Evolutionary conservation across 2,113 vertebrate species (phyloP), one percentile per base, ranked within the genome.

Genomic region (Parus major): DNA sequence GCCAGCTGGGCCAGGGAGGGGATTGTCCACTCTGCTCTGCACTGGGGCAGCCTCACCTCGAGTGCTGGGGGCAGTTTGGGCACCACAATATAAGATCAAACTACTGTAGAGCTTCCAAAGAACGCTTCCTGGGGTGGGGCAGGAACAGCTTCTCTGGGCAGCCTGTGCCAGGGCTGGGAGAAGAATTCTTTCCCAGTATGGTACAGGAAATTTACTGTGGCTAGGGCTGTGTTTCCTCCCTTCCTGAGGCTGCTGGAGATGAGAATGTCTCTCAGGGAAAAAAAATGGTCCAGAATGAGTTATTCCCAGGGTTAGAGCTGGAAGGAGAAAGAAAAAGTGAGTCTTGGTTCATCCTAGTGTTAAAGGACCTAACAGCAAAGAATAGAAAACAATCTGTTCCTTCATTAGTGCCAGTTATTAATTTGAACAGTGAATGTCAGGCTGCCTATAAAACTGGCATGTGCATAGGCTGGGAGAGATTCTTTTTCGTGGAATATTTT

Each of bases 1-100:
- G 16, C 20, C 12, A 5, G 7, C 29, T 0, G 1, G 14, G 46
- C 36, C 53, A 77, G 27, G 53, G 53, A 59, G 10, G 28, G 36
- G 33, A 39, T 52, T 60, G 44, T 12, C 33, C 0, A 2, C 31
- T 31, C 52, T 76, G 36, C 44, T 52, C 27, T 60, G 55, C 46
- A 2, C 53, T 60, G 55, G 33, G 27, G 12, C 0, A 0, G 27
- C 46, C 63, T 36, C 53, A 52, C 6, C 27, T 77, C 1, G 0
- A 36, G 55, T 46, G 28, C 55, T 60, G 27, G 33, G 36, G 46
- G 7, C 21, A 85, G 6, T 66, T 42, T 35, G 52, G 36, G 61
- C 36, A 59, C 23, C 31, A 36, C 46, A 46, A 10, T 23, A 18
- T 10, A 28, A 44, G 36, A 44, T 1, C 52, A 18, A 77, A 86